Conservation (phyloP, 2,888 invertebrate genomes). For the Belgica antarctica region DNA sequence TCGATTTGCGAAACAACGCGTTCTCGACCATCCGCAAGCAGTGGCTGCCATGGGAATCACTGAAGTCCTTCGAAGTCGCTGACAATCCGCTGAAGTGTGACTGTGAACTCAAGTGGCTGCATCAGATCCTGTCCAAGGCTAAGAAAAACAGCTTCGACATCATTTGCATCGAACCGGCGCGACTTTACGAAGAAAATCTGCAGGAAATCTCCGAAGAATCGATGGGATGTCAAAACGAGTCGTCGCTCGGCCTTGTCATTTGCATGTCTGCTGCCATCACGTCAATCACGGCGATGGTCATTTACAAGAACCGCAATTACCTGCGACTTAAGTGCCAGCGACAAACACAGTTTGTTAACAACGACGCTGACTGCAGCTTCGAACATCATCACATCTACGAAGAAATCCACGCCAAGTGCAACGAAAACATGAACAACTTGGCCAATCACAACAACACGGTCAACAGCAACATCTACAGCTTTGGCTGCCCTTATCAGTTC, state of each 20-base stretch:
- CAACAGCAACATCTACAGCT: conserved; percentile 42
- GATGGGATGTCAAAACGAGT: conserved; percentile 17
- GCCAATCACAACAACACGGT: conserved; percentile 30
- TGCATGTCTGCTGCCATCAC: background rate
- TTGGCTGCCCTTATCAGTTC: conserved; percentile 22
- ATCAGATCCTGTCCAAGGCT: conserved; percentile 51
- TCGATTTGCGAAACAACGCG: conserved; percentile 61
- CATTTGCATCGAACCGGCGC: conserved; percentile 6
- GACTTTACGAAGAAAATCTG: background rate
- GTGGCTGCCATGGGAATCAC: conserved; percentile 62
- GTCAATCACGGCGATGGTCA: background rate
- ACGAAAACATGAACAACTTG: conserved; percentile 34
- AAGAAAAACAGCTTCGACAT: conserved; percentile 34
- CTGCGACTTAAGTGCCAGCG: conserved; percentile 5
- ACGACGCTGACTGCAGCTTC: conserved; percentile 40
- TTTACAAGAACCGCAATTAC: conserved; percentile 36
- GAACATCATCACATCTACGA: conserved; percentile 42
- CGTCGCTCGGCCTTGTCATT: background rate
- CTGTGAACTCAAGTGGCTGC: conserved; percentile 62
- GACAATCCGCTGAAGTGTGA: conserved; percentile 64
- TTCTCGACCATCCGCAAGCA: conserved; percentile 62
- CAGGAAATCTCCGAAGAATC: conserved; percentile 24
- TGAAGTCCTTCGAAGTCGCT: conserved; percentile 60
- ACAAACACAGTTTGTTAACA: conserved; percentile 36
- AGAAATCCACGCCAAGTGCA: conserved; percentile 32